Conservation (phyloP, 2,113 vertebrate genomes). For the Mus pahari region DNA sequence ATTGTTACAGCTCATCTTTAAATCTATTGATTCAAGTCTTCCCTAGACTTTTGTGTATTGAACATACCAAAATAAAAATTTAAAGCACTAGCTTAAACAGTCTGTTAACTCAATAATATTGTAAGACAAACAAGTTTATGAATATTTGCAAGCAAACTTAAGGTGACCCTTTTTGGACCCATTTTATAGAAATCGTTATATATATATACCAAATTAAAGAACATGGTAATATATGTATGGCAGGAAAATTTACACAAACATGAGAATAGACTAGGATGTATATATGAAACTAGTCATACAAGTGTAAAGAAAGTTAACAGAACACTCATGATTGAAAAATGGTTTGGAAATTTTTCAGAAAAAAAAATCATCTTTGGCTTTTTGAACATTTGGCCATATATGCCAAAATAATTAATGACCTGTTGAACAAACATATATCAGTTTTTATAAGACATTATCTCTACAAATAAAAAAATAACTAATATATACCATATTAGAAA, state of each 20-base stretch:
- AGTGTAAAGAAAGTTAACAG: background rate
- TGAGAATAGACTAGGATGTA: background rate
- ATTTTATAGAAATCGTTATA: background rate
- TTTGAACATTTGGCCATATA: constrained; percentile 12
- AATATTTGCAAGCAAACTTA: background rate
- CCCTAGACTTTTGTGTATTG: background rate
- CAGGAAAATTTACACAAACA: background rate
- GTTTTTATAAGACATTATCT: background rate
- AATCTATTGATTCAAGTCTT: background rate
- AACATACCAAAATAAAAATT: background rate
- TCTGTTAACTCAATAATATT: background rate
- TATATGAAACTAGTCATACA: background rate
- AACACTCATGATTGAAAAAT: background rate
- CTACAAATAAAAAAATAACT: background rate
- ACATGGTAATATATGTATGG: background rate
- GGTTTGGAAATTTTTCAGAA: background rate
- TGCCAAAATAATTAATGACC: background rate
- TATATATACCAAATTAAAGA: background rate
- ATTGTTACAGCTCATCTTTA: background rate
- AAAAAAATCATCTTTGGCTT: background rate
- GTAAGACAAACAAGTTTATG: background rate
- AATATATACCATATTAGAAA: background rate
- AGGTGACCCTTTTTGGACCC: background rate
- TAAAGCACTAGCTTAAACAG: background rate
- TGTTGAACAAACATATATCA: background rate